A percentile compares a stretch with the other conserved stretches of the same genome.
phyloP scores from a whole-genome alignment of 2,113 vertebrate genomes.

The Myotis yumanensis region DNA sequence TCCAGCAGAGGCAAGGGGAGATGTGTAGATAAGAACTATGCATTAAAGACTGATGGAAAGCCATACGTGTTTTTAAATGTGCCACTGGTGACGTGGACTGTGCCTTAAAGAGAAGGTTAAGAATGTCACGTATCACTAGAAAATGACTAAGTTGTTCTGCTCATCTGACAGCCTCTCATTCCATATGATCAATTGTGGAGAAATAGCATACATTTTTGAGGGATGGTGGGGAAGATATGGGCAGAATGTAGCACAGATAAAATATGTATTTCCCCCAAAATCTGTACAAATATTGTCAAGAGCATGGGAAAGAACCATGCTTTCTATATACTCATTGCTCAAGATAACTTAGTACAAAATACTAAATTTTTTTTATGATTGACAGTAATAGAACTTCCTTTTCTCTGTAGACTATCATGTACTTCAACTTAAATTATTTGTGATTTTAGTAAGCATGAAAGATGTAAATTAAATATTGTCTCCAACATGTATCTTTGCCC shows the following conservation, averaged over 20 bases:
- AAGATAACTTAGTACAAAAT: not conserved
- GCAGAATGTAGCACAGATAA: not conserved
- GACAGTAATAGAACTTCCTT: not conserved
- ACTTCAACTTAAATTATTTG: constrained; percentile 37
- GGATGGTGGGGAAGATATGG: not conserved
- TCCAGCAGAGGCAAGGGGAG: constrained; percentile 13
- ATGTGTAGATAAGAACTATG: not conserved
- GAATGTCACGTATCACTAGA: constrained; percentile 19
- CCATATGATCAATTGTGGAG: not conserved
- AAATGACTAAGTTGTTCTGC: not conserved
- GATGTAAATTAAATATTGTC: not conserved
- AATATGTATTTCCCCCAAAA: not conserved
- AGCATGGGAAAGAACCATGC: not conserved
- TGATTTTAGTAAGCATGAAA: not conserved
- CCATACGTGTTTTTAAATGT: not conserved
- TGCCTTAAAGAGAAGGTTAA: constrained; percentile 29
- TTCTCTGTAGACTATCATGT: not conserved
- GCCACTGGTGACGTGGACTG: not conserved
- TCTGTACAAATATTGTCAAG: not conserved
- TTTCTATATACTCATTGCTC: not conserved
- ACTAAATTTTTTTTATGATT: not conserved
- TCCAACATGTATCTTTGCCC: not conserved
- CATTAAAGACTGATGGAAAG: not conserved
- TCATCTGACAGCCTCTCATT: not conserved
- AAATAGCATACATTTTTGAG: not conserved